These are phyloP conservation scores for Sitta europaea DNA, from an alignment of 2,113 vertebrate species.

Conservation along the genomic window DNA sequence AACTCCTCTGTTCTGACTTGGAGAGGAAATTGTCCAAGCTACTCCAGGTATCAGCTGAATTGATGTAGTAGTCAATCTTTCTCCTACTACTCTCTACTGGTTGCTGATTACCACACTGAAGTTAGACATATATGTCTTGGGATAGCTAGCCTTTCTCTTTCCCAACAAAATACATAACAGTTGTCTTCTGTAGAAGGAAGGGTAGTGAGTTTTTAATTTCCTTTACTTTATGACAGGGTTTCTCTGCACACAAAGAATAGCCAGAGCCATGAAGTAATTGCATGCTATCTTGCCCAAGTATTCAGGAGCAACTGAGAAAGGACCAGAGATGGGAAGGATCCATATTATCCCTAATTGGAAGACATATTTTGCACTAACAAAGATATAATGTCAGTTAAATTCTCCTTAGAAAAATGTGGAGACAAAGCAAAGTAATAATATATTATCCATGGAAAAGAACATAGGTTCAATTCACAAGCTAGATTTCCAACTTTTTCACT, in stretches of 20 bases:
- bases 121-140: neutral
- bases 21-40: neutral
- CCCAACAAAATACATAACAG: neutral
- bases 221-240: neutral
- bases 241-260: neutral
- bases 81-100: neutral
- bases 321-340: neutral
- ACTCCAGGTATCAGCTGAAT: neutral
- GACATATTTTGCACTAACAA: neutral
- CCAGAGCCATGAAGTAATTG: neutral
- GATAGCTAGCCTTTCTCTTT: neutral
- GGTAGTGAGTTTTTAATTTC: neutral
- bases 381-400: neutral
- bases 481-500: neutral
- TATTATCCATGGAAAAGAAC: neutral
- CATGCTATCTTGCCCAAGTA: neutral
- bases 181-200: neutral
- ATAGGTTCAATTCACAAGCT: neutral
- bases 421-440: neutral
- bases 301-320: neutral
- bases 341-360: neutral
- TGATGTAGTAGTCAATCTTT: neutral
- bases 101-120: neutral
- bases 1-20: neutral
- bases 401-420: neutral